phyloP scores from a whole-genome alignment of 2,797 vertebrate genomes.

The Xiphophorus birchmanni region DNA sequence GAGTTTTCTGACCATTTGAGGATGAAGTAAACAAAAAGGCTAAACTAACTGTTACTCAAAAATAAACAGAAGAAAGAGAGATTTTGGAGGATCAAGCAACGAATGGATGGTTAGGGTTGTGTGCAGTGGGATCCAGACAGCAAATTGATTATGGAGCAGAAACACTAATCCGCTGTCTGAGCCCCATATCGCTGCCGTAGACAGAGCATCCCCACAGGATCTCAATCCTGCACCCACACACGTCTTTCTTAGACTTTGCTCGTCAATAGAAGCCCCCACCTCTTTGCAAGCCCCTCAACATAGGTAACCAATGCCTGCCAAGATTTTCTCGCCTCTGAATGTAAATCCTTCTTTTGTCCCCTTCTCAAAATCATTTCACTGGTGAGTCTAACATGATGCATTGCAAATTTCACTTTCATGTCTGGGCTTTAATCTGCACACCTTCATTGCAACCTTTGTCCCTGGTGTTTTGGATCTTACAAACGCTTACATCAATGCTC shows the following conservation, averaged over 20 bases:
- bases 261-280: conserved; percentile 55
- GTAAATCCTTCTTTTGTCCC: conserved; percentile 50
- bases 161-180: conserved; percentile 75
- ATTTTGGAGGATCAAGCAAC: conserved; percentile 44
- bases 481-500: background rate
- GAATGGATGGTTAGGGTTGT: conserved; percentile 65
- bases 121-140: conserved; percentile 64
- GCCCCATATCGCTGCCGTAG: conserved; percentile 57
- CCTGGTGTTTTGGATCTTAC: conserved; percentile 6
- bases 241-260: conserved; percentile 60
- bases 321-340: conserved; percentile 54
- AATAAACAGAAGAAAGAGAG: conserved; percentile 26
- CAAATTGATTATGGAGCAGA: conserved; percentile 77
- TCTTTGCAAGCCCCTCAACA: conserved; percentile 49
- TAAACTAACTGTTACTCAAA: conserved; percentile 10
- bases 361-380: conserved; percentile 27
- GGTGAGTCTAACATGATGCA: conserved; percentile 41
- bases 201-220: conserved; percentile 60
- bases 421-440: conserved; percentile 24
- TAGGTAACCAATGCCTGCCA: conserved; percentile 59
- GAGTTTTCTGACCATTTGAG: conserved; percentile 16
- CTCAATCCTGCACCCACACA: conserved; percentile 60
- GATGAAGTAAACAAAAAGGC: conserved; percentile 36
- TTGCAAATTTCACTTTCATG: conserved; percentile 45
- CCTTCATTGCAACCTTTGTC: background rate